phyloP scores from a whole-genome alignment of 2,113 vertebrate genomes.

The Geococcyx californianus region DNA sequence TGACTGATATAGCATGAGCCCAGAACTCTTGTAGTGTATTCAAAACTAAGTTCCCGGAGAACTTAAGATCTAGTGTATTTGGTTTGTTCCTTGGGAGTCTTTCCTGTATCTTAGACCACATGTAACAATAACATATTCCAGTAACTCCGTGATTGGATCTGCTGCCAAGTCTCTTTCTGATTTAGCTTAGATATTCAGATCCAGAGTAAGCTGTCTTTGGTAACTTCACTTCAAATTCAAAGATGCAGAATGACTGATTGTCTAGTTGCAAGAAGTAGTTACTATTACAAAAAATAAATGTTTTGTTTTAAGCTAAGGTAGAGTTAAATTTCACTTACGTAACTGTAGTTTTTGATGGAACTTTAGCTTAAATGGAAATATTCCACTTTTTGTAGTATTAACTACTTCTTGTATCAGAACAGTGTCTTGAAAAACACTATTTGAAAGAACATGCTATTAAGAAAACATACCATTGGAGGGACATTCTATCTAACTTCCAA shows the following conservation, averaged over 20 bases:
- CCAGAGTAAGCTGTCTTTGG: not conserved
- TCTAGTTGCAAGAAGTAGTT: not conserved
- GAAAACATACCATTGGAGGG: too few species aligned
- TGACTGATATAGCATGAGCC: not conserved
- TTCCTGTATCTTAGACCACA: not conserved
- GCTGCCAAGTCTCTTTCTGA: not conserved
- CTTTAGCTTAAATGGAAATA: too few species aligned
- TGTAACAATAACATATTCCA: not conserved
- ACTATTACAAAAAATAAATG: too few species aligned
- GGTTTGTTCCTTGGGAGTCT: not conserved
- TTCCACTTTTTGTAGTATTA: too few species aligned
- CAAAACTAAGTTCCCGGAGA: not conserved
- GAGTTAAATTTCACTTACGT: too few species aligned
- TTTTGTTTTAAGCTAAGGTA: too few species aligned
- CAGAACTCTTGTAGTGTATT: not conserved
- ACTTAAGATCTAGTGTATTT: not conserved
- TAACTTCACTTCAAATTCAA: not conserved
- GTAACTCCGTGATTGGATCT: not conserved
- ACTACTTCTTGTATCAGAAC: too few species aligned
- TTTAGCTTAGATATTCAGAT: not conserved
- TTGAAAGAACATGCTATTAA: too few species aligned
- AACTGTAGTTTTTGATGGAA: too few species aligned
- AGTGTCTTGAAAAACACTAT: too few species aligned
- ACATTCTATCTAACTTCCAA: too few species aligned
- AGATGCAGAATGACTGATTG: not conserved